phyloP scores from a whole-genome alignment of 2,888 invertebrate genomes.

The Cybosia mesomella region DNA sequence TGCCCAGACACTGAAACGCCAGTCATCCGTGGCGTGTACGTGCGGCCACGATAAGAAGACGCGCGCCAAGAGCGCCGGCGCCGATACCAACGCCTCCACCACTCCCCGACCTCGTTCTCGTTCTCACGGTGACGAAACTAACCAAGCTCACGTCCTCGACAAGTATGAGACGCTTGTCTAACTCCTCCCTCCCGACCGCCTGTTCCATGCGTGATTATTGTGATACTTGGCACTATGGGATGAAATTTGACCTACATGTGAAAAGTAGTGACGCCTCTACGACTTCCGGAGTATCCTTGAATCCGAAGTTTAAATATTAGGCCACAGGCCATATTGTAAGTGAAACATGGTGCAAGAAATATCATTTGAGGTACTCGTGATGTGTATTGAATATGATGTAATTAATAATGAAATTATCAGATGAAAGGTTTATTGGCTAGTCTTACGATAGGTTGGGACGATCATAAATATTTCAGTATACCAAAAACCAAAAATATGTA shows the following conservation, averaged over 20 bases:
- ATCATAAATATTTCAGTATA: constrained; percentile 46
- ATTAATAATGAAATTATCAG: constrained; percentile 40
- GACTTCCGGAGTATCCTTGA: background rate
- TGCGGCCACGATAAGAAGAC: constrained; percentile 82
- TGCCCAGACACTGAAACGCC: constrained; percentile 78
- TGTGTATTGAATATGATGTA: constrained; percentile 52
- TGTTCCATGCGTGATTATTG: constrained; percentile 42
- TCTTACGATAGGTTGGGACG: constrained; percentile 47
- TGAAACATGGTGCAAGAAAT: constrained; percentile 60
- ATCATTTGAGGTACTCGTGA: constrained; percentile 52
- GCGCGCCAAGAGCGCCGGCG: constrained; percentile 68
- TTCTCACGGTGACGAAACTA: constrained; percentile 77
- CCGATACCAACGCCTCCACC: constrained; percentile 57
- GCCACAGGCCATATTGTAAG: constrained; percentile 48
- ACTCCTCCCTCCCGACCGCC: constrained; percentile 31
- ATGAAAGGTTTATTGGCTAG: constrained; percentile 55
- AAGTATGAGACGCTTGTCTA: constrained; percentile 85
- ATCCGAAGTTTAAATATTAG: constrained; percentile 33
- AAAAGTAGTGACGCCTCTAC: background rate
- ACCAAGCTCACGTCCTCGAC: constrained; percentile 78
- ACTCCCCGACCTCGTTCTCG: constrained; percentile 70
- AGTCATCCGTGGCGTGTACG: constrained; percentile 80
- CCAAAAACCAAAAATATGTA: constrained; percentile 69
- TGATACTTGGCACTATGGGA: constrained; percentile 54
- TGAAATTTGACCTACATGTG: constrained; percentile 27